Evolutionary conservation across 2,888 invertebrate genomes (phyloP).

Genomic region (Esperia sulphurella): DNA sequence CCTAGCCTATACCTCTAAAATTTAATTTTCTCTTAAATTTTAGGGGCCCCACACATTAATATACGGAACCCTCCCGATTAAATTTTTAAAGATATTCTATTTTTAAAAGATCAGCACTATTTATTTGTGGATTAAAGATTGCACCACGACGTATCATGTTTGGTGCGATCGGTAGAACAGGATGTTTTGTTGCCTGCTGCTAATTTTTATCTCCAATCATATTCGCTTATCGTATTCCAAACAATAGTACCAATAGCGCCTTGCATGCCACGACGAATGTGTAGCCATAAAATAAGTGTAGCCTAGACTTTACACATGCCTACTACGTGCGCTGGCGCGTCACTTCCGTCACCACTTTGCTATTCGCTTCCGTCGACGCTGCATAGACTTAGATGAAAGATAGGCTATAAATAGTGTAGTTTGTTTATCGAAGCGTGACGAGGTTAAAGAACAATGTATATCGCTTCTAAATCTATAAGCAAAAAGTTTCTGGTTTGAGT

Average conservation of each 20-base stretch:
- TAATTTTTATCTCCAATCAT: slow-evolving; percentile 32
- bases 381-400: neutral
- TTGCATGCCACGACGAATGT: slow-evolving; percentile 16
- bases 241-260: slow-evolving; percentile 22
- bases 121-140: neutral
- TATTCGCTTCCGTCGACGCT: neutral
- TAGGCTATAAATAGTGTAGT: neutral
- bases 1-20: no score
- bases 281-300: neutral
- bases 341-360: slow-evolving; percentile 3
- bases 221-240: slow-evolving; percentile 34
- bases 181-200: slow-evolving; percentile 38
- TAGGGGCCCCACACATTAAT: no score
- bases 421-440: neutral
- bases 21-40: no score
- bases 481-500: no score
- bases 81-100: neutral
- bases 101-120: neutral
- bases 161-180: slow-evolving; percentile 16
- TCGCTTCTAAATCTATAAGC: neutral
- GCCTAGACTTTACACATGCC: neutral
- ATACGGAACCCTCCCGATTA: no score
- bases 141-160: neutral
- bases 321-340: neutral
- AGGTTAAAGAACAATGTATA: no score